Conservation (phyloP, 2,888 invertebrate species). For the Protodeltote pygarga region DNA sequence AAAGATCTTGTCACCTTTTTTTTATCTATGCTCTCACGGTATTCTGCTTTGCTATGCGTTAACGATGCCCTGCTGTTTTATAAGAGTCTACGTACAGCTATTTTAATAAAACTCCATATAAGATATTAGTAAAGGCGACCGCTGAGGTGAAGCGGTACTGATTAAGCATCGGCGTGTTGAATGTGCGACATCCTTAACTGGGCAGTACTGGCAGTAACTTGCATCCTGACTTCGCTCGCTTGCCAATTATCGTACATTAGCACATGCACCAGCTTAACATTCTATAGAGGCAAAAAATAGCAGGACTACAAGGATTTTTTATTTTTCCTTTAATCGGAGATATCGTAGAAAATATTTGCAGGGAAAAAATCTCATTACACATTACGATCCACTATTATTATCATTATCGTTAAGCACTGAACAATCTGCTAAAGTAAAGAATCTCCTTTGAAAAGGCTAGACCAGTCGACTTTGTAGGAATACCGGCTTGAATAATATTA, state of each 20-base stretch:
- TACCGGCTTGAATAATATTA: not conserved
- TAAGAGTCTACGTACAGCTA: no score
- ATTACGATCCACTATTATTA: slow-evolving; percentile 19
- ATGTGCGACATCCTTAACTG: slow-evolving; percentile 31
- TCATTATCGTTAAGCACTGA: no score
- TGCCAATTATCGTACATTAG: slow-evolving; percentile 64
- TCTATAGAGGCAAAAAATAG: slow-evolving; percentile 35
- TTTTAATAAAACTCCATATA: slow-evolving; percentile 10
- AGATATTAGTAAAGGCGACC: not conserved
- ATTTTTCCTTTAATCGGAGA: slow-evolving; percentile 49
- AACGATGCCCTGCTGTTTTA: slow-evolving; percentile 19
- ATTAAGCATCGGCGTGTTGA: not conserved
- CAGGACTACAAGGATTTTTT: slow-evolving; percentile 44
- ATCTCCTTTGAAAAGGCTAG: no score
- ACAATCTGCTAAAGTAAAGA: no score
- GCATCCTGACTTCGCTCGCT: slow-evolving; percentile 38
- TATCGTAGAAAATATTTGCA: slow-evolving; percentile 26
- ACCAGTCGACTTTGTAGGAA: not conserved
- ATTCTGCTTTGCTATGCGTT: slow-evolving; percentile 3
- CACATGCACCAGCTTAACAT: slow-evolving; percentile 55
- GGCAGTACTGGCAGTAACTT: slow-evolving; percentile 30
- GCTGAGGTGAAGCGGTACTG: slow-evolving; percentile 4
- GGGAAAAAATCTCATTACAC: slow-evolving; percentile 31
- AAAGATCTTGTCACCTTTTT: no score
- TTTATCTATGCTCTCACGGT: no score